Base-by-base conservation (phyloP, 2,888 invertebrate species). In the Molanna angustata region DNA sequence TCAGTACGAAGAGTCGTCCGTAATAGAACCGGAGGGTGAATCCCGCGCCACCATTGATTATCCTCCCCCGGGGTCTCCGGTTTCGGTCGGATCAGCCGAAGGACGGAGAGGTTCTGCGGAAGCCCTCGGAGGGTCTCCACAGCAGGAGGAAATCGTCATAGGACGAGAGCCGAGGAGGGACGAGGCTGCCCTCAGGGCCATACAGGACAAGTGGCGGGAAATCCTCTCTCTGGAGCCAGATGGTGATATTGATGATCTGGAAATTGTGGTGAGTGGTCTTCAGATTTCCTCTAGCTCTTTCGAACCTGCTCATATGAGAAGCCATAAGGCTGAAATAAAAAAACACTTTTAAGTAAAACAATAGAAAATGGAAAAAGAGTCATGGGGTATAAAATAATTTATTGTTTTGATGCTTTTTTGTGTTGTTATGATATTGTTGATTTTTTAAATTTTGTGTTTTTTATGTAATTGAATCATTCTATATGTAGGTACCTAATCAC, bases 181-280 rank as follows among this genome's bases (percentile, higher is more conserved):
- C 48, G 72, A 82, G 18, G 76, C 78, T n/a, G 85, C 84, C 52
- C 82, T 83, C 54, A 74, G 82, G 35, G 78, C 86, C n/a, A 85
- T 90, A 48, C 83, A 84, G 69, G 83, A 86, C 50, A 87, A 86
- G 67, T 87, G 88, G 83, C 83, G 83, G 67, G 85, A 85, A 66
- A 80, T 85, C 52, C 75, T 92, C 62, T 80, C 80, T 2, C 75
- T 80, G 0, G 76, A 76, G 51, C 65, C 66, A 0, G 76, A 76
- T 57, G 75, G 76, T 74, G 75, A 76, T 0, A 51, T 52, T 33
- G 68, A 69, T 57, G 65, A 70, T 17, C 85, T 83, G 56, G 86
- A 90, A 66, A 86, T 93, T 67, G 83, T 91, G 69, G 91, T 90
- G 67, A 73, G 83, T 74, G 9, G n/a, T n/a, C n/a, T n/a, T n/a